Percentiles rank a stretch among this genome's conserved stretches.
Conservation (phyloP, 2,797 vertebrate genomes). For the Antennarius maculatus region DNA sequence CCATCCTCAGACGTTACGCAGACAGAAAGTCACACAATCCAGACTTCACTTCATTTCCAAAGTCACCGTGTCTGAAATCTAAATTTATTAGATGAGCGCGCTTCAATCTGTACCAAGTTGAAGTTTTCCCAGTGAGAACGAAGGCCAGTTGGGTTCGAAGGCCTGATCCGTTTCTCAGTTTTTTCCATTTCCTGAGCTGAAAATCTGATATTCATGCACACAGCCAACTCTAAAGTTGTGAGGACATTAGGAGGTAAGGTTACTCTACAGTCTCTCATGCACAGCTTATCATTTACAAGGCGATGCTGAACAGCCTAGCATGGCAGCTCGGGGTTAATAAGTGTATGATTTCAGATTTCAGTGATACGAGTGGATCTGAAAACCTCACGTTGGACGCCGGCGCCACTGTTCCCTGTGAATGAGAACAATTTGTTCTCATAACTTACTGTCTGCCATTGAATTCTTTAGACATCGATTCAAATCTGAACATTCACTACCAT, state of each 20-base stretch:
- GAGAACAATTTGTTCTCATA: conserved; percentile 51
- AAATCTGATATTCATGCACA: conserved; percentile 62
- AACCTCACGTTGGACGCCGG: conserved; percentile 33
- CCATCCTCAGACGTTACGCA: conserved; percentile 34
- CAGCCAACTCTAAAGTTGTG: conserved; percentile 46
- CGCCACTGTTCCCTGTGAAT: conserved; percentile 21
- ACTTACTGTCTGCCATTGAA: too few relatives aligned
- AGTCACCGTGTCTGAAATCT: conserved; percentile 37
- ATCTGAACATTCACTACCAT: too few relatives aligned
- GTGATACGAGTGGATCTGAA: conserved; percentile 36
- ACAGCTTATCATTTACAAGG: conserved; percentile 26
- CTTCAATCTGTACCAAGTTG: conserved; percentile 26
- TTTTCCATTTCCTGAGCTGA: conserved; percentile 56
- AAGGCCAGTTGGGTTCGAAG: conserved; percentile 41
- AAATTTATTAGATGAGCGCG: conserved; percentile 31
- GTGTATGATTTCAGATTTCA: conserved; percentile 13
- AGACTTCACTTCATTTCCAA: conserved; percentile 37
- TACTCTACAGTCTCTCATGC: conserved; percentile 53
- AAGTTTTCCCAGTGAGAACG: conserved; percentile 44
- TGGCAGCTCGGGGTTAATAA: conserved; percentile 3
- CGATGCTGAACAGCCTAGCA: conserved; percentile 16
- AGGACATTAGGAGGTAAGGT: conserved; percentile 62
- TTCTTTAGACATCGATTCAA: too few relatives aligned
- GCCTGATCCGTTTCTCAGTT: conserved; percentile 57
- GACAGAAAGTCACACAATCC: conserved; percentile 26